phyloP scores from a whole-genome alignment of 2,797 vertebrate genomes.

The Helarctos malayanus region DNA sequence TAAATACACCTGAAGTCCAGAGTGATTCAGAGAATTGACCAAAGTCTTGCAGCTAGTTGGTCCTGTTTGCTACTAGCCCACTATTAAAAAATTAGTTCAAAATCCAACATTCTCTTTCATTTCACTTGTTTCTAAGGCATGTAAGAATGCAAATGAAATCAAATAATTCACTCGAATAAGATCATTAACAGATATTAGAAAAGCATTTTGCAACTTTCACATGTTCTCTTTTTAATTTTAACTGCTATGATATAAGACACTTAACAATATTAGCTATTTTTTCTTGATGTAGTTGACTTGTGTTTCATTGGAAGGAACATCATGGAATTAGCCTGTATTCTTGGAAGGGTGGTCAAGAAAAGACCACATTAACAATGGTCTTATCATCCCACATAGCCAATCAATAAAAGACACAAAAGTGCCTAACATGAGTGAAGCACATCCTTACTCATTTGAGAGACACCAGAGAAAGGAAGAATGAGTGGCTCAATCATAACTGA shows the following conservation, averaged over 20 bases:
- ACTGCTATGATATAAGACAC: neutral
- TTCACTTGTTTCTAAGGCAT: conserved; percentile 61
- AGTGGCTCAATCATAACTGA: neutral
- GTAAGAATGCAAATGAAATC: conserved; percentile 31
- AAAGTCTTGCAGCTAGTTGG: neutral
- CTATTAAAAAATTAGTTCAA: conserved; percentile 35
- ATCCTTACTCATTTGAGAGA: neutral
- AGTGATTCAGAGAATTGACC: neutral
- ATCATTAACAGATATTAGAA: conserved; percentile 17
- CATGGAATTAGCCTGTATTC: neutral
- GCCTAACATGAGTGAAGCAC: neutral
- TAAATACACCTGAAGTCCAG: neutral
- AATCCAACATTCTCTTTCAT: conserved; percentile 18
- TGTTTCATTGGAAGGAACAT: neutral
- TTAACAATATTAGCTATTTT: neutral
- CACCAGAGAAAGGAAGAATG: neutral
- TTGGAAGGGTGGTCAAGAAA: neutral
- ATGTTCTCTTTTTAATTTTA: conserved; percentile 20
- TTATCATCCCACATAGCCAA: neutral
- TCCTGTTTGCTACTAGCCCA: neutral
- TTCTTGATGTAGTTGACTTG: neutral
- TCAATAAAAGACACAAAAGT: neutral
- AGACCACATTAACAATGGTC: neutral
- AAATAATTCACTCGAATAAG: conserved; percentile 39
- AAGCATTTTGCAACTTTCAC: neutral